Conservation (phyloP, 2,797 vertebrate species). For the Triplophysa yarkandensis region DNA sequence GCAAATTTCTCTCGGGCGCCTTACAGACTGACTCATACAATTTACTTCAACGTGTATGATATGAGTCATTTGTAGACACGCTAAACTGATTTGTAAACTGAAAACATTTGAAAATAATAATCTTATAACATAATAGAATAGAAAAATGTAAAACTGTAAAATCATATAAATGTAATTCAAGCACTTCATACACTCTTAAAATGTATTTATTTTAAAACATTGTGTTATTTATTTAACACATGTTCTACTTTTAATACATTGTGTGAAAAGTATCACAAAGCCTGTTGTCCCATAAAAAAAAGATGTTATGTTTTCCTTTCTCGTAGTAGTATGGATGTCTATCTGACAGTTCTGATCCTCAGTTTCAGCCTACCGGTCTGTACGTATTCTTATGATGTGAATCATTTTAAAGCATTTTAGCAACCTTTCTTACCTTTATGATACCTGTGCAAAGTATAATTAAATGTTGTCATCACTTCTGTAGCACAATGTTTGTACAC, state of each 20-base stretch:
- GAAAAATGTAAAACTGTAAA: too few species aligned
- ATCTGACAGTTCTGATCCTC: not conserved
- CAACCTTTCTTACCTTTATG: too few species aligned
- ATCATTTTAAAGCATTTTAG: too few species aligned
- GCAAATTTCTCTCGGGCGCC: not conserved
- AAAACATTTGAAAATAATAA: too few species aligned
- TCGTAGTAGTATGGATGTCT: not conserved
- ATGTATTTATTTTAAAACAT: too few species aligned
- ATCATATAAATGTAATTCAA: not conserved
- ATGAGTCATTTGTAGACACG: not conserved
- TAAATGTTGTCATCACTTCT: not conserved
- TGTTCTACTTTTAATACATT: too few species aligned
- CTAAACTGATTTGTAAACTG: not conserved
- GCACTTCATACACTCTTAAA: not conserved
- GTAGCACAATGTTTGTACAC: not conserved
- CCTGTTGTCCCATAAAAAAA: too few species aligned
- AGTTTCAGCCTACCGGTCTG: not conserved
- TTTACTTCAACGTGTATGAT: not conserved
- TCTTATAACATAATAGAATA: too few species aligned
- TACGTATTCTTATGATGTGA: not conserved
- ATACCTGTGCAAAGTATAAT: not conserved
- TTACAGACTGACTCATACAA: not conserved
- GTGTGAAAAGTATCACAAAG: too few species aligned
- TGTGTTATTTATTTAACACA: too few species aligned
- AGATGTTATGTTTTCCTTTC: not conserved